Base-by-base conservation (phyloP, 2,888 invertebrate genomes). In the Drosophila seclusa region DNA sequence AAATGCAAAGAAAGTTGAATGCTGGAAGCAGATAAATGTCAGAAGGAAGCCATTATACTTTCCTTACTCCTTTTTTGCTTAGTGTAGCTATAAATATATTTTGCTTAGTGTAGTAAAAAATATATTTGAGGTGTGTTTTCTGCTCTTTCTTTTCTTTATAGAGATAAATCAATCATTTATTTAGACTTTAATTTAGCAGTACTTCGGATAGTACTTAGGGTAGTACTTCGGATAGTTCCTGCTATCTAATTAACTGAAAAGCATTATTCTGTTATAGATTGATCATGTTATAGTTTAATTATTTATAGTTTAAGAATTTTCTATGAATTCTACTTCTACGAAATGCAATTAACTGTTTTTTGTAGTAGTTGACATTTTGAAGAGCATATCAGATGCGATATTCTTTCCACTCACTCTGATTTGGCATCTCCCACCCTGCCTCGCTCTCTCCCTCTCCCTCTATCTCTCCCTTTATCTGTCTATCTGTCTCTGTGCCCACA, bases 1-100 rank as follows among this genome's bases (percentile, higher is more conserved):
- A 62, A 52, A 78, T 62, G 55, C 55, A 63, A 54, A 63, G 40
- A 52, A 61, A 53, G 24, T 49, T 42, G 18, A 57, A 54, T 34
- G 27, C 13, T 53, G 11, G 13, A 42, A 2, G 18, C 38, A 67
- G 45, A 69, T 68, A 69, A 69, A 61, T 64, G 57, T 42, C 55
- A 53, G 29, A 38, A n/a, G 18, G 29, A 50, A 50, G 29, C 29
- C 16, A 49, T 58, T 59, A 16, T 11, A 24, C 32, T 40, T 4
- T 16, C 21, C 49, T 32, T 32, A 16, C 4, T 8, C 11, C 2
- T 24, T 8, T 38, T 34, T 24, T 24, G 24, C 16, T 53, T 2
- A 21, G 53, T 34, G 21, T 34, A 29, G 29, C 5, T 31, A 50
- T 48, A 48, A 27, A 18, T 48, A 48, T 8, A 48, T 38, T 31